Conservation (phyloP, 2,888 invertebrate genomes). For the Allophyes oxyacanthae region DNA sequence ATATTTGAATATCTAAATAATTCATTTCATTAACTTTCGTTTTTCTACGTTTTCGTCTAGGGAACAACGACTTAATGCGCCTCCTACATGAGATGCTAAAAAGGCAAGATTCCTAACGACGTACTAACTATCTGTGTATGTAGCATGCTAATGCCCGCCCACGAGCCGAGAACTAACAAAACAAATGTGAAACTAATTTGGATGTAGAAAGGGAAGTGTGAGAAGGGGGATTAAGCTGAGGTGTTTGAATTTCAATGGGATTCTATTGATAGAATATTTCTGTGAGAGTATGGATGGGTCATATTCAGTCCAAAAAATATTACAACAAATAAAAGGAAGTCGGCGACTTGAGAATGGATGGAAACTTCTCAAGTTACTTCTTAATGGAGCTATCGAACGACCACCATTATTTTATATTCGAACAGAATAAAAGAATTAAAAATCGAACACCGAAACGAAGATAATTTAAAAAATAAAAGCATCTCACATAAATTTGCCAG, state of each 20-base stretch:
- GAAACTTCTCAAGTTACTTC: too few relatives aligned
- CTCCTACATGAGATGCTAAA: slow-evolving; percentile 46
- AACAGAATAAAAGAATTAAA: too few relatives aligned
- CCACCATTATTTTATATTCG: too few relatives aligned
- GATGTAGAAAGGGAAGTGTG: slow-evolving; percentile 49
- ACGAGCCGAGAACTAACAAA: slow-evolving; percentile 41
- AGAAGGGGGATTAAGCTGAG: slow-evolving; percentile 21
- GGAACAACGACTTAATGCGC: slow-evolving; percentile 47
- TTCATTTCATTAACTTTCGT: slow-evolving; percentile 57
- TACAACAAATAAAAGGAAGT: too few relatives aligned
- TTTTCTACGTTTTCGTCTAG: slow-evolving; percentile 43
- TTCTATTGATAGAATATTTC: neutral
- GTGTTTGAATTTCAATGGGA: slow-evolving; percentile 20
- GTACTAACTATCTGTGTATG: slow-evolving; percentile 47
- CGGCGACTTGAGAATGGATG: too few relatives aligned
- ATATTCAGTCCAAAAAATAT: too few relatives aligned
- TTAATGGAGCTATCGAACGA: too few relatives aligned
- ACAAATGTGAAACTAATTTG: slow-evolving; percentile 54
- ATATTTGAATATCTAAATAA: slow-evolving; percentile 56
- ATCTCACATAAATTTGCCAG: too few relatives aligned
- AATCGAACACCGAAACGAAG: too few relatives aligned
- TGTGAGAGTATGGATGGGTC: too few relatives aligned
- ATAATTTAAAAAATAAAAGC: too few relatives aligned
- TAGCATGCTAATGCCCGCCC: slow-evolving; percentile 64
- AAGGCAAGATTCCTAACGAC: slow-evolving; percentile 46